Evolutionary conservation across 2,888 invertebrate genomes (phyloP), one percentile per base, ranked within the genome.

Genomic region (Spisula solida): DNA sequence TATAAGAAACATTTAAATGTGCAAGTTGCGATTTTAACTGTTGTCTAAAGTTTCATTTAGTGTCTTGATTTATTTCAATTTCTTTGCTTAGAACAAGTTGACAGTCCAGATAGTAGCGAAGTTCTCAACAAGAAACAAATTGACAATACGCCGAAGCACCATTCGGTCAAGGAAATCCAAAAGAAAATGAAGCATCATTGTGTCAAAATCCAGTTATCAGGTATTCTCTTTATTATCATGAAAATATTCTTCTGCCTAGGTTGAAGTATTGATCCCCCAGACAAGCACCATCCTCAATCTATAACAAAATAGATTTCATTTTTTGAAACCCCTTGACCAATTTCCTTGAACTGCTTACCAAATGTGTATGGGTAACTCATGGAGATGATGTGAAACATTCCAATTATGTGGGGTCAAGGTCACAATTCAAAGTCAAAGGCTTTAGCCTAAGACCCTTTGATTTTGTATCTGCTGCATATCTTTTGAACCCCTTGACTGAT

Each of bases 121-220:
- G 60, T 31, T 34, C 29, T 6, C 16, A 20, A 34, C 60, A 60
- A 55, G 55, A 56, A 82, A 20, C 56, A 82, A 82, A 55, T 29
- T 41, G 48, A 66, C 12, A 51, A 70, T 8, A 78, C 29, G 70
- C 4, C n/a, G n/a, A 81, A 81, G 70, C 4, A 41, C 16, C 31
- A 70, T n/a, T 75, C 82, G 55, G 41, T 29, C 29, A 48, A 78
- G n/a, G 82, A 79, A 34, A 41, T 51, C 18, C 66, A 66, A 60
- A 51, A 47, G 75, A 83, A 81, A 82, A 78, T 29, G 2, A 87
- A 90, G 34, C 92, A 92, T 41, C 92, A 90, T 90, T 66, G 87
- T 75, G 90, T 92, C 6, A 60, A 70, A 56, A 87, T 92, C 16
- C 82, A 85, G 48, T 56, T 90, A 25, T 82, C 91, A 81, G 91